Evolutionary conservation across 1,140 invertebrate species (phyloP), one percentile per base, ranked within the genome.

Genomic region (Lepidurus couesii): DNA sequence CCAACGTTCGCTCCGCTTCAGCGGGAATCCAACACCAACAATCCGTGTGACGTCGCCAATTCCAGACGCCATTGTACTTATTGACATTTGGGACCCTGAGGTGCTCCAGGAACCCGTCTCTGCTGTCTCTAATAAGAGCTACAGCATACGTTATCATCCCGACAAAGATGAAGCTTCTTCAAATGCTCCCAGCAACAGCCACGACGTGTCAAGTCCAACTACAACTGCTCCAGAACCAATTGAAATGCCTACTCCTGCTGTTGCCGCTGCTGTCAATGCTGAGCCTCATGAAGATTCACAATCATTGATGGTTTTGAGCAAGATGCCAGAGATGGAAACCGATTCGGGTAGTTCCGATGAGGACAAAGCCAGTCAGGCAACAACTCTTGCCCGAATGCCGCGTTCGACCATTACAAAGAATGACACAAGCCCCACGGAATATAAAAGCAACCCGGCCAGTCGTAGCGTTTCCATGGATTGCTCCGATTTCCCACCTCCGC

Each of bases 31-130:
- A 47, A 75, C 78, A 16, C 78, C 78, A 13, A 79, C 78, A 24
- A 24, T 24, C 24, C 78, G 78, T 26, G 78, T 79, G 10, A 79
- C 78, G n/a, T 79, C 78, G 10, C 78, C 78, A 21, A 45, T 79
- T 1, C 78, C 78, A 42, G 78, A 79, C 44, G 78, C 34, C 73
- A 75, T 79, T 44, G 74, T 24, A 16, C 26, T 75, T 9, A 79
- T 79, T 34, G 78, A 79, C 44, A 79, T 79, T 34, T 79, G 78
- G 78, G 78, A 79, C 42, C 78, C 78, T 11, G 74, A 79, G 9
- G 78, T 79, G 10, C 34, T 45, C 10, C 73, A 79, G 7, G 73
- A 79, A 45, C 73, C 45, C n/a, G 43, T 34, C 10, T 45, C 44
- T 1, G 24, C 44, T 7, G 10, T 21, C 7, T 43, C 73, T 13